Base-by-base conservation (phyloP, 2,113 vertebrate genomes). In the Leiothrix lutea region DNA sequence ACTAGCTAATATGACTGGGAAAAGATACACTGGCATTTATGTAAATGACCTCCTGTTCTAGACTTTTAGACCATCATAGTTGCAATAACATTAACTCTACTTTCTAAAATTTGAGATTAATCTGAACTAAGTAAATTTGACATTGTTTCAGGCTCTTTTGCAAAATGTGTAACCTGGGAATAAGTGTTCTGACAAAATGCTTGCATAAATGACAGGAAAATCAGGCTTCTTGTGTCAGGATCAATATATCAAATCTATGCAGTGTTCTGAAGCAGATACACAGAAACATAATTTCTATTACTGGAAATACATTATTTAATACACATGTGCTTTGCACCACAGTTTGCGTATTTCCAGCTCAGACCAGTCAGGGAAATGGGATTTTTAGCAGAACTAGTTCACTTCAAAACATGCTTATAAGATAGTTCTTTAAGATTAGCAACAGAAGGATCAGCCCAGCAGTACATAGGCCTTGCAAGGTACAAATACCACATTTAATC, bases 371-470 rank as follows among this genome's bases (percentile, higher is more conserved):
- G 67, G 67, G 75, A 88, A 95, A 96, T 48, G 48, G 65, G 74
- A 86, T 80, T 94, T 96, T 93, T 62, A 93, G 85, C 64, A 90
- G 58, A 90, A 71, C 38, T 83, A 40, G 75, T 82, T 90, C 38
- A 51, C 40, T 96, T 88, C 54, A 77, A 92, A 90, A 94, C 44
- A 67, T 12, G 28, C 31, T 96, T 26, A 73, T 92, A 83, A 95
- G 95, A 86, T 78, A 93, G 85, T 93, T 92, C 71, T 71, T 93
- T 78, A 92, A 95, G 85, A 95, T 96, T 92, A 96, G 72, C 56
- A 78, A 56, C 0, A 4, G 75, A 88, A 88, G 64, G 42, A 51
- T 70, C 71, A 89, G 60, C 75, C 81, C 67, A 90, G 60, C 66
- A 86, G 26, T 8, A 8, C 6, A 54, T 10, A 80, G 64, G 24